These are phyloP conservation scores for Lutjanus campechanus DNA, from an alignment of 2,797 vertebrate genomes.

Conservation along the genomic window DNA sequence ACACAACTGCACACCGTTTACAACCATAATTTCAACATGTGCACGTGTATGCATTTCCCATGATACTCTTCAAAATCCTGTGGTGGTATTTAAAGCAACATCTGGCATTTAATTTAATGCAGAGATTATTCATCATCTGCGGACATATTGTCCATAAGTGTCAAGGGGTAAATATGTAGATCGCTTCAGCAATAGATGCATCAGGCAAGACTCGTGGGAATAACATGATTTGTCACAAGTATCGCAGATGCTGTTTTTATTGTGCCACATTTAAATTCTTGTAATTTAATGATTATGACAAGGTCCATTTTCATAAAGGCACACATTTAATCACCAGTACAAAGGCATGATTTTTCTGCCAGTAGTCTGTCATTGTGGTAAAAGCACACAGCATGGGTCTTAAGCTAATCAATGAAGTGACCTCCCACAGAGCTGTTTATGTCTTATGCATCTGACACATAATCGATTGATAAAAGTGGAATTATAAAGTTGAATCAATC, in stretches of 20 bases:
- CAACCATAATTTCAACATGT: constrained; percentile 6
- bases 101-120: constrained; percentile 43
- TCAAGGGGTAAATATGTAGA: constrained; percentile 19
- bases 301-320: constrained; percentile 51
- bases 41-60: not conserved
- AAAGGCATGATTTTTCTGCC: constrained; percentile 32
- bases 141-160: constrained; percentile 14
- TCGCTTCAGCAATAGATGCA: constrained; percentile 3
- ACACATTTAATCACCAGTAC: constrained; percentile 54
- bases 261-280: constrained; percentile 32
- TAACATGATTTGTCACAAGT: constrained; percentile 21
- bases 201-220: not conserved
- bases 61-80: constrained; percentile 12
- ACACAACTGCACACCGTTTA: not conserved
- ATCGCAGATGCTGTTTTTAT: constrained; percentile 32
- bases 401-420: constrained; percentile 69
- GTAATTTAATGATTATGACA: constrained; percentile 51
- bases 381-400: constrained; percentile 43
- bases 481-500: constrained; percentile 75
- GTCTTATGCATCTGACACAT: constrained; percentile 70
- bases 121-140: constrained; percentile 43
- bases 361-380: constrained; percentile 45
- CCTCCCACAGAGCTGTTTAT: constrained; percentile 69
- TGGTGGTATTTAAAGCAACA: constrained; percentile 26
- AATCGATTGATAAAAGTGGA: constrained; percentile 79